Base-by-base conservation (phyloP, 2,797 vertebrate genomes). In the Propithecus perrieri region DNA sequence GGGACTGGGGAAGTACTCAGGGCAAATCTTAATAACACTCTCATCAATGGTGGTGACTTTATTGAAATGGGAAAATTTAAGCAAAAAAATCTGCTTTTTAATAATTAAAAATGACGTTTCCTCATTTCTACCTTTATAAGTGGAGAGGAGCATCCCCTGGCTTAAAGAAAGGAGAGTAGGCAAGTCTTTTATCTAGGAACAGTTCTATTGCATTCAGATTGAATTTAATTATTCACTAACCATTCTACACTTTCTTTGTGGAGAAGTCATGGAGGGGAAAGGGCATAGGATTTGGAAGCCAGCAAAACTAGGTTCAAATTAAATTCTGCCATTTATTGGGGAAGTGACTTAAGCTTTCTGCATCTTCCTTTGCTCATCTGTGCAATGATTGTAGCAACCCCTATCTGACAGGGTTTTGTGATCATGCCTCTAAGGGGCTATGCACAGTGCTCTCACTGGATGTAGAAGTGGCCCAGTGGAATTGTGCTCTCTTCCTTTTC, bases 241-340 rank as follows among this genome's bases (percentile, higher is more conserved):
- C 71, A 65, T 43, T 89, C 15, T 53, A 57, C 5, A 69, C 22
- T 74, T 76, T 83, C 50, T 50, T 30, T 72, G 18, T 7, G 24
- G 9, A 46, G n/a, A 55, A 48, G 22, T 2, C 61, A 85, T 57
- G 50, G 57, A 88, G 7, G 30, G 26, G 9, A 81, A 85, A 79
- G 7, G 5, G 17, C 28, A 76, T 38, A 71, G 30, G 18, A 20
- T 74, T 57, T 35, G 20, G 61, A 78, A 75, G 48, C 30, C 55
- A 57, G 41, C 67, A 87, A 92, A 95, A n/a, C 3, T n/a, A 43
- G 10, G 10, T 85, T 85, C n/a, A 88, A 84, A 94, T 90, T n/a
- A 53, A 85, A 28, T 79, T 35, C 12, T 88, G 38, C 7, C 65
- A 92, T 69, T 92, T 63, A 22, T 4, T 17, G n/a, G 18, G 14